These are phyloP conservation scores for Heliothis peltigera DNA, from an alignment of 2,888 invertebrate genomes.

Conservation along the genomic window DNA sequence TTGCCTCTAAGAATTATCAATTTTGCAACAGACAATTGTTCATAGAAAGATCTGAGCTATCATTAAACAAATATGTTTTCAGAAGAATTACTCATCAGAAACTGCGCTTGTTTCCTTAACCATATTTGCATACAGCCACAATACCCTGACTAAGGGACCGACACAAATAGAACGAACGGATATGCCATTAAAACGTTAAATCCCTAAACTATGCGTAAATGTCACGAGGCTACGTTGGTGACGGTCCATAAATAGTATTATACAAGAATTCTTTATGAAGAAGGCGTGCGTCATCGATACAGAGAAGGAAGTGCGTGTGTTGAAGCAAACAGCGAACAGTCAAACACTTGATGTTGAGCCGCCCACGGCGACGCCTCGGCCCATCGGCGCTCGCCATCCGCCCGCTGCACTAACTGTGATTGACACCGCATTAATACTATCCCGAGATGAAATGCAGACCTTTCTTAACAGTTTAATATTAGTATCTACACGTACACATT, in stretches of 20 bases:
- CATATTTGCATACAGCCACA: constrained; percentile 56
- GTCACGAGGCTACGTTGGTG: constrained; percentile 61
- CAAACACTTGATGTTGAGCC: constrained; percentile 79
- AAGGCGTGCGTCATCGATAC: constrained; percentile 78
- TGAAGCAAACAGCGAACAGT: constrained; percentile 63
- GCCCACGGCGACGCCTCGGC: constrained; percentile 67
- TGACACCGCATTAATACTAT: constrained; percentile 66
- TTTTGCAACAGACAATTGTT: constrained; percentile 33
- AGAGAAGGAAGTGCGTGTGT: constrained; percentile 71
- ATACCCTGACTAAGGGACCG: constrained; percentile 42
- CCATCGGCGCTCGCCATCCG: constrained; percentile 41
- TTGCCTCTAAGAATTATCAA: constrained; percentile 27
- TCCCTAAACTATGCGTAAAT: constrained; percentile 61
- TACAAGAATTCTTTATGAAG: constrained; percentile 66
- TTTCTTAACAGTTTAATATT: constrained; percentile 36
- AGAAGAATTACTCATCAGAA: constrained; percentile 61
- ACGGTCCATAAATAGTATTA: constrained; percentile 82
- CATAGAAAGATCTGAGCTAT: constrained; percentile 29
- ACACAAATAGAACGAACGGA: constrained; percentile 54
- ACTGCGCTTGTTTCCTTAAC: constrained; percentile 45
- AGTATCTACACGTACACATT: constrained; percentile 27
- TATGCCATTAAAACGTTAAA: constrained; percentile 63
- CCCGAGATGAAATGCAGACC: constrained; percentile 66
- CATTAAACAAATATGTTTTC: constrained; percentile 47
- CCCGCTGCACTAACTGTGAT: constrained; percentile 59